A percentile compares a stretch with the other conserved stretches of the same genome.
phyloP scores from a whole-genome alignment of 2,888 invertebrate genomes.

The Caenorhabditis virilis region DNA sequence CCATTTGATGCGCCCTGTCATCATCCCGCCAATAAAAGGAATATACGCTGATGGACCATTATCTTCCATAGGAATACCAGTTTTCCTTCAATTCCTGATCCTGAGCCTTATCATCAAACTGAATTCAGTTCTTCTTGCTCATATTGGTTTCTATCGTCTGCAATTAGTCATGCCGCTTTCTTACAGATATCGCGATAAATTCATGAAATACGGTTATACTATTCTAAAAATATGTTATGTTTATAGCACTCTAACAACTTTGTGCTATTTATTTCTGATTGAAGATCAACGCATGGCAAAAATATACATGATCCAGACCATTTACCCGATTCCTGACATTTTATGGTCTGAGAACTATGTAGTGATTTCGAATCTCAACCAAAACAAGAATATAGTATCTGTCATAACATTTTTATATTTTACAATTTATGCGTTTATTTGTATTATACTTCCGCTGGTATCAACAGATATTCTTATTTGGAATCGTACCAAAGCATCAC shows the following conservation, averaged over 20 bases:
- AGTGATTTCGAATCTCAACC: not conserved
- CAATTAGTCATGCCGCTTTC: not conserved
- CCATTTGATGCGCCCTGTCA: not conserved
- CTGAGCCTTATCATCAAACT: not conserved
- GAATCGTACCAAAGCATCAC: no score
- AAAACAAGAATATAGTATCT: not conserved
- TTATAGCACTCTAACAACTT: not conserved
- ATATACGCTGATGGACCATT: not conserved
- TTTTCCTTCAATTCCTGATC: not conserved
- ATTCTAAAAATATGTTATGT: not conserved
- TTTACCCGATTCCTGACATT: not conserved
- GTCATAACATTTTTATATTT: not conserved
- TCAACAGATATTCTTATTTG: no score
- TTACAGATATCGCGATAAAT: not conserved
- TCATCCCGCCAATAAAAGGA: not conserved
- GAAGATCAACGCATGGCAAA: slow-evolving; percentile 4
- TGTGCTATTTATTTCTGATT: not conserved
- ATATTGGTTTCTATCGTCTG: not conserved
- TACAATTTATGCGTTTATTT: not conserved
- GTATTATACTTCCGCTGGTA: not conserved
- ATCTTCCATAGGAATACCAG: not conserved
- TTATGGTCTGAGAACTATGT: slow-evolving; percentile 1
- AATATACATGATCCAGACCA: not conserved
- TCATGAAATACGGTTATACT: not conserved
- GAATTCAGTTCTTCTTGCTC: not conserved